phyloP scores from a whole-genome alignment of 2,113 vertebrate genomes.

The Pan troglodytes region DNA sequence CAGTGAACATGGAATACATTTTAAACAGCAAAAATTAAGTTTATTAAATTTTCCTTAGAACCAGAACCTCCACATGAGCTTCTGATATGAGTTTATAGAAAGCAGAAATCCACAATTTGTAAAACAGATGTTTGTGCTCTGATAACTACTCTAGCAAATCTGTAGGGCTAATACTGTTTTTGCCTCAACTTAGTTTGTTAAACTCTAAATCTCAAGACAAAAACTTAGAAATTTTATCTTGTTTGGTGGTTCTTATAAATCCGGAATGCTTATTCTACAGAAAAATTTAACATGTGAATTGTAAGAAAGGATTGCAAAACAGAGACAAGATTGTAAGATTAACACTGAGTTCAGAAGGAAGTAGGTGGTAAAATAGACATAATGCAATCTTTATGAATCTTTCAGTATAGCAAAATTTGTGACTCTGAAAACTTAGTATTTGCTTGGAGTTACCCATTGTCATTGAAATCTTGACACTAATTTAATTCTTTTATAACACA shows the following conservation, averaged over 20 bases:
- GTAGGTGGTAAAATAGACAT: conserved; percentile 26
- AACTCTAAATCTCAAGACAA: conserved; percentile 42
- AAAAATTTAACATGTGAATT: conserved; percentile 32
- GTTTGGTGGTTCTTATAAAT: conserved; percentile 56
- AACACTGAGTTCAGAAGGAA: background rate
- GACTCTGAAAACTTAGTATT: conserved; percentile 62
- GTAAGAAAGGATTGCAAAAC: conserved; percentile 22
- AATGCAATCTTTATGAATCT: conserved; percentile 27
- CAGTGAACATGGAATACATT: conserved; percentile 15
- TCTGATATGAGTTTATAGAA: conserved; percentile 53
- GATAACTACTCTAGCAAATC: conserved; percentile 29
- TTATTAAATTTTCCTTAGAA: conserved; percentile 64
- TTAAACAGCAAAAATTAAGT: conserved; percentile 51
- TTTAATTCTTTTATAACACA: conserved; percentile 56
- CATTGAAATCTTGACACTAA: conserved; percentile 59
- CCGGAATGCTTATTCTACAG: conserved; percentile 2
- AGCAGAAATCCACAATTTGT: conserved; percentile 65
- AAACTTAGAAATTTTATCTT: conserved; percentile 26
- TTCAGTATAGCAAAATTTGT: conserved; percentile 17
- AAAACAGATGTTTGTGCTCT: conserved; percentile 57
- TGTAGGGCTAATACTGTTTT: conserved; percentile 37
- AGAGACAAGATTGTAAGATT: background rate
- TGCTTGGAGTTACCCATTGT: conserved; percentile 51
- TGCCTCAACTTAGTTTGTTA: conserved; percentile 27
- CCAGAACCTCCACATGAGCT: conserved; percentile 61